Base-by-base conservation (phyloP, 1,140 invertebrate species). In the Lysiphlebus fabarum region DNA sequence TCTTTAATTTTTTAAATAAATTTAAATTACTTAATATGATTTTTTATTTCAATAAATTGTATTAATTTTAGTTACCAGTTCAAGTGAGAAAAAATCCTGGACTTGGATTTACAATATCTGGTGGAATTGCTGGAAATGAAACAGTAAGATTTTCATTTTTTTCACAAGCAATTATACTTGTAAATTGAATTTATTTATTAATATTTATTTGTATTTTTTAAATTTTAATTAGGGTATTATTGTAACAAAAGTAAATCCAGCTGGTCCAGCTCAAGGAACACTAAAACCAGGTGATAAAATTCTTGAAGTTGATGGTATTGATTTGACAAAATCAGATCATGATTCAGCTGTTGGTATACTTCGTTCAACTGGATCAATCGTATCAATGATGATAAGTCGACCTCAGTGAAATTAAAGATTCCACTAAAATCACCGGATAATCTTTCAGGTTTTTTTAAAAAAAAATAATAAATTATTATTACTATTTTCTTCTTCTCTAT, bases 231-330 rank as follows among this genome's bases (percentile, higher is more conserved):
- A 85, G 83, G 84, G 83, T 61, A 84, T 85, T 54, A 84, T 83
- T 67, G 79, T 86, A 26, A 81, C 80, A 54, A 77, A 81, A 63
- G 78, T 84, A 11, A 80, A 77, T 60, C 81, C 82, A 8, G 79
- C 83, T 37, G 77, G 82, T 14, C 80, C 78, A 49, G 83, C 83
- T 26, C 78, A 80, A 64, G 77, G 77, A 37, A 72, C 81, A 48
- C 71, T 86, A 51, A 77, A 76, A 64, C 75, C 82, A 4, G 83
- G 83, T 40, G 84, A 86, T 62, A 85, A 85, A 72, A 78, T 86
- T 57, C 69, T 86, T 36, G 83, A 86, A 67, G 82, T 85, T 38
- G 83, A 85, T 68, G 84, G 84, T 53, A 82, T 82, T 63, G 84
- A 85, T 69, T 82, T 85, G 63, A 82, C 82, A 43, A 83, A 84